A percentile compares a stretch with the other conserved stretches of the same genome.
phyloP scores from a whole-genome alignment of 2,888 invertebrate species.

The Terebella lapidaria region DNA sequence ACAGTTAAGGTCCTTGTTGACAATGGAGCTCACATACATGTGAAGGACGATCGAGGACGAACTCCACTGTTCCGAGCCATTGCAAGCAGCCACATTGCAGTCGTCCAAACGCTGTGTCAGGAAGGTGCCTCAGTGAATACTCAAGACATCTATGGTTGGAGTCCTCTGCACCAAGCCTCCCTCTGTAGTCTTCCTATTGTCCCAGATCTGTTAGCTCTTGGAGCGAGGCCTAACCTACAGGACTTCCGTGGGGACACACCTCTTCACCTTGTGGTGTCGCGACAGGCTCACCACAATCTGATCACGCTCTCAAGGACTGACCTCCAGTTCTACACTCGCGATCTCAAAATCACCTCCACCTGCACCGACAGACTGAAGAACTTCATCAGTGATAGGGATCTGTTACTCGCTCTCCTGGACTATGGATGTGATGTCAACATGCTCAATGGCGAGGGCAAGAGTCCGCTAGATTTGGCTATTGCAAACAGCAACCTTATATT shows the following conservation, averaged over 20 bases:
- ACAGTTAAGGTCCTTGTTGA: slow-evolving; percentile 8
- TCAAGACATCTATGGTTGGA: slow-evolving; percentile 18
- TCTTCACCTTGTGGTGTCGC: slow-evolving; percentile 6
- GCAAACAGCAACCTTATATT: slow-evolving; percentile 2
- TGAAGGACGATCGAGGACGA: slow-evolving; percentile 14
- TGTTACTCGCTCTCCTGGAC: slow-evolving; percentile 13
- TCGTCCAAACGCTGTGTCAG: slow-evolving; percentile 3
- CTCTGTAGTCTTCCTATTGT: slow-evolving; percentile 10
- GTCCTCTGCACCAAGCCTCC: slow-evolving; percentile 11
- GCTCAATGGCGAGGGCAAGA: background rate
- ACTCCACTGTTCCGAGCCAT: slow-evolving; percentile 16
- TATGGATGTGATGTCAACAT: slow-evolving; percentile 10
- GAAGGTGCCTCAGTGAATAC: slow-evolving; percentile 13
- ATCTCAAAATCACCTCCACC: slow-evolving; percentile 7
- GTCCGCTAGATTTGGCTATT: slow-evolving; percentile 12
- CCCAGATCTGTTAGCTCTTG: slow-evolving; percentile 4
- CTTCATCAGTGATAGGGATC: background rate
- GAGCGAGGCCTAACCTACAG: background rate
- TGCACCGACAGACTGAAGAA: slow-evolving; percentile 1
- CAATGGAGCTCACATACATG: slow-evolving; percentile 11
- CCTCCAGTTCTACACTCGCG: slow-evolving; percentile 15
- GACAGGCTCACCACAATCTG: slow-evolving; percentile 9
- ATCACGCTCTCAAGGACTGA: slow-evolving; percentile 8
- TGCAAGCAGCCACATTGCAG: background rate
- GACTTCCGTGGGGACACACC: slow-evolving; percentile 11